Conservation (phyloP, 2,113 vertebrate genomes). For the Marcusenius ussheri region DNA sequence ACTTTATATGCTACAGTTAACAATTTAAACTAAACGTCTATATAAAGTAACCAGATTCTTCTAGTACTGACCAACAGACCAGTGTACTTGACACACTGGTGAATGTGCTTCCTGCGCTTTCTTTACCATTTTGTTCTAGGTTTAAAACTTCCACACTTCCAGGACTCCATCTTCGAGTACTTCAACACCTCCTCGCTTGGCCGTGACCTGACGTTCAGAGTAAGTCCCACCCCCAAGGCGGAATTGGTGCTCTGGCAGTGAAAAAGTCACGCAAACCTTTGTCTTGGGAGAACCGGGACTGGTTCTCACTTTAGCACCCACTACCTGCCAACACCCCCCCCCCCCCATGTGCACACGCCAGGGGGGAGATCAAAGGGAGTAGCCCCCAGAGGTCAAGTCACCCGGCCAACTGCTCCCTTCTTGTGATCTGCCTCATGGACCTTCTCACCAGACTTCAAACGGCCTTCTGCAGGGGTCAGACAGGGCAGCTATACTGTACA, state of each 20-base stretch:
- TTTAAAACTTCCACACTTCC: slow-evolving; percentile 86
- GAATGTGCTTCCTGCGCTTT: neutral
- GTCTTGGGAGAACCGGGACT: neutral
- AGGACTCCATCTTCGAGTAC: slow-evolving; percentile 94
- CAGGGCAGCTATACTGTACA: slow-evolving; percentile 1
- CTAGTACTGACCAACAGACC: neutral
- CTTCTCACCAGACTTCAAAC: neutral
- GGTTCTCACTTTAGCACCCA: neutral
- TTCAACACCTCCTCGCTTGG: slow-evolving; percentile 92
- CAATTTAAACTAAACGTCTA: neutral
- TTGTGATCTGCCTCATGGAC: neutral
- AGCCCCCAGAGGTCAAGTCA: slow-evolving; percentile 12
- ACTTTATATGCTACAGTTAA: neutral
- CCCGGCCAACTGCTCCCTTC: neutral
- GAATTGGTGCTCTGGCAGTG: neutral
- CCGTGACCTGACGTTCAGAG: slow-evolving; percentile 88
- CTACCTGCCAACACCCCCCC: neutral
- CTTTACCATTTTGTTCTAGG: slow-evolving; percentile 55
- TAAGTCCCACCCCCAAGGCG: slow-evolving; percentile 56
- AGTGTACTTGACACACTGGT: neutral
- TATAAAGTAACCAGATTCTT: neutral
- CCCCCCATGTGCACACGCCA: neutral
- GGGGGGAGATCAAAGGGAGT: neutral
- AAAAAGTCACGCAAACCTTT: neutral
- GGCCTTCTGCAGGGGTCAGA: neutral